Percentiles rank a stretch among this genome's conserved stretches.
These are phyloP conservation scores for Calyptommatus sinebrachiatus DNA, from an alignment of 2,113 vertebrate species.

Conservation along the genomic window DNA sequence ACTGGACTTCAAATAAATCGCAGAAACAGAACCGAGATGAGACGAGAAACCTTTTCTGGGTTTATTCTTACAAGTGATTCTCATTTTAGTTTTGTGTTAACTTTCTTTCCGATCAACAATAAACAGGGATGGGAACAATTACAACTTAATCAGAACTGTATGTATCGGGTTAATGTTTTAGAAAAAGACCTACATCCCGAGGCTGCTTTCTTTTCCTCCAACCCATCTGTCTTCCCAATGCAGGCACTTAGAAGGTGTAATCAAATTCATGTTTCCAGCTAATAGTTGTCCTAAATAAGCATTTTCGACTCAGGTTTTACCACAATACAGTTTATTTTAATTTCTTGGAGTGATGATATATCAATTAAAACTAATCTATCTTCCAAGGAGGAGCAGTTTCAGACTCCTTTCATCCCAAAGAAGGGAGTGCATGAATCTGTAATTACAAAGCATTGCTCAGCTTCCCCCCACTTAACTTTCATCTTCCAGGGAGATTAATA, in stretches of 20 bases:
- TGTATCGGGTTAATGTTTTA: background rate
- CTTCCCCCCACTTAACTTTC: constrained; percentile 46
- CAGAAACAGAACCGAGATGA: too few relatives aligned
- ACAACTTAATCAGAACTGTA: background rate
- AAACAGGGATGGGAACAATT: background rate
- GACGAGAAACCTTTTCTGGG: too few relatives aligned
- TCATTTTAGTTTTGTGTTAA: background rate
- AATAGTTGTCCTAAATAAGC: constrained; percentile 23
- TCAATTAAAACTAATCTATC: constrained; percentile 54
- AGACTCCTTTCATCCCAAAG: constrained; percentile 46
- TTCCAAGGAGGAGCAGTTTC: constrained; percentile 24
- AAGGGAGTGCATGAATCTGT: constrained; percentile 42
- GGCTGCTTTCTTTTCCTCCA: background rate
- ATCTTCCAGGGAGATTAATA: constrained; percentile 68
- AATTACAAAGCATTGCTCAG: constrained; percentile 60
- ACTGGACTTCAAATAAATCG: too few relatives aligned
- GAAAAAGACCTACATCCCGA: background rate
- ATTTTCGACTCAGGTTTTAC: constrained; percentile 28
- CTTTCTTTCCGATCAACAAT: constrained; percentile 4
- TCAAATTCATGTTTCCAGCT: constrained; percentile 12
- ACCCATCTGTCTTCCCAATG: background rate
- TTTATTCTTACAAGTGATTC: background rate
- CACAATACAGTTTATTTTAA: constrained; percentile 24
- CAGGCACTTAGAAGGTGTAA: background rate
- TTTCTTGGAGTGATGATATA: constrained; percentile 44